These are phyloP conservation scores for Bactericera cockerelli DNA, from an alignment of 1,140 invertebrate genomes.

Conservation along the genomic window DNA sequence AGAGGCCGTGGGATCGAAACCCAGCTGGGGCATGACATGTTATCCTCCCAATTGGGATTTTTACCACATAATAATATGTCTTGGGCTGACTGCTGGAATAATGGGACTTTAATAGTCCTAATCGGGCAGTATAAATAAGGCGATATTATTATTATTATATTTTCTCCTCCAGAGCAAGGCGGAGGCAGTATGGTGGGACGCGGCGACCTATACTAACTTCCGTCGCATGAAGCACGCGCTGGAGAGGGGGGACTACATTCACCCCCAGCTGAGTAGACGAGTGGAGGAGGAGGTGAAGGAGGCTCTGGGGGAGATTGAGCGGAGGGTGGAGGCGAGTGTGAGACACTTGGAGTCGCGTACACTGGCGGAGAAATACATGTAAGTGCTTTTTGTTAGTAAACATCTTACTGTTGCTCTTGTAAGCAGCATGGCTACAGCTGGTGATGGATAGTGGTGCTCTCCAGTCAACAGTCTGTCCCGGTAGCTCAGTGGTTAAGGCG, in stretches of 20 bases:
- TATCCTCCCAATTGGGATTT: too few relatives aligned
- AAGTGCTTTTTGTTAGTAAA: not conserved
- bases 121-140: too few relatives aligned
- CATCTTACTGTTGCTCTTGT: too few relatives aligned
- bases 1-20: too few relatives aligned
- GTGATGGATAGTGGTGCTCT: too few relatives aligned
- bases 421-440: too few relatives aligned
- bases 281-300: not conserved
- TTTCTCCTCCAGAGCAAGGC: not conserved
- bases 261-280: not conserved
- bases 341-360: not conserved
- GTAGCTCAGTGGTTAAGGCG: too few relatives aligned
- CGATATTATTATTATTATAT: not conserved
- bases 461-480: too few relatives aligned
- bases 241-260: not conserved
- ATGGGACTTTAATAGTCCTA: too few relatives aligned
- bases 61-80: too few relatives aligned
- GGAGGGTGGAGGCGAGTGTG: not conserved
- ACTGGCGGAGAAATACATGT: not conserved
- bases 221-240: not conserved
- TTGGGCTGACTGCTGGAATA: too few relatives aligned
- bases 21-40: too few relatives aligned
- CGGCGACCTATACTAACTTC: not conserved
- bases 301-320: not conserved
- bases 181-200: not conserved